A percentile compares a stretch with the other conserved stretches of the same genome.
Conservation (phyloP, 2,113 vertebrate species). For the Psettodes erumei region DNA sequence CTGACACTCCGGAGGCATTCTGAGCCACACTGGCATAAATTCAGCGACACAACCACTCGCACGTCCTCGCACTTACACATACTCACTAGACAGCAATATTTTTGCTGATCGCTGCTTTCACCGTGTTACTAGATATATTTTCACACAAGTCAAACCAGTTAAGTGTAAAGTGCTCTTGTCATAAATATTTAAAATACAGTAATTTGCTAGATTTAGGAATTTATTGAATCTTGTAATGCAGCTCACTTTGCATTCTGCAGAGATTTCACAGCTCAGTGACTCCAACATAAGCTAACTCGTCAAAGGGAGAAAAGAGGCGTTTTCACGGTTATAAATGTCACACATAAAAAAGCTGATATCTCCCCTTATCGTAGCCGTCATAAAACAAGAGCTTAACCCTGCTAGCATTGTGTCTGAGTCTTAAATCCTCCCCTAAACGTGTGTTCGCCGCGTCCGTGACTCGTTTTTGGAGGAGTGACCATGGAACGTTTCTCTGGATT, state of each 20-base stretch:
- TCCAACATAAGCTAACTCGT: constrained; percentile 47
- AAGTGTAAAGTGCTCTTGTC: constrained; percentile 48
- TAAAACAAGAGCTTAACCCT: constrained; percentile 78
- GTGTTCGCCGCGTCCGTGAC: constrained; percentile 38
- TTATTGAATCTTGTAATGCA: constrained; percentile 44
- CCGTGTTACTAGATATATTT: constrained; percentile 22
- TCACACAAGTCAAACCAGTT: constrained; percentile 43
- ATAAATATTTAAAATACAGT: constrained; percentile 66
- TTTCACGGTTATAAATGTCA: constrained; percentile 69
- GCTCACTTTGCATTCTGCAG: constrained; percentile 52
- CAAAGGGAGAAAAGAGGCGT: constrained; percentile 51
- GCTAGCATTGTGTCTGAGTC: constrained; percentile 44
- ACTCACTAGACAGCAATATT: constrained; percentile 32
- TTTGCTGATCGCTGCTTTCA: constrained; percentile 49
- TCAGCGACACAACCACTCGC: constrained; percentile 52
- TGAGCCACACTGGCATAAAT: constrained; percentile 65
- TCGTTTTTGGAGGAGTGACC: constrained; percentile 70
- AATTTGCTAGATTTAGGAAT: constrained; percentile 44
- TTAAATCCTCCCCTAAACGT: constrained; percentile 77
- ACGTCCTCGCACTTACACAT: constrained; percentile 27
- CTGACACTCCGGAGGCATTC: constrained; percentile 65
- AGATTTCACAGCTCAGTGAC: constrained; percentile 61
- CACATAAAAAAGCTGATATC: constrained; percentile 73
- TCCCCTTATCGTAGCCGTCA: constrained; percentile 67
- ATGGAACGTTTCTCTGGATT: constrained; percentile 61